phyloP scores from a whole-genome alignment of 1,140 invertebrate species.

The Aphis gossypii region DNA sequence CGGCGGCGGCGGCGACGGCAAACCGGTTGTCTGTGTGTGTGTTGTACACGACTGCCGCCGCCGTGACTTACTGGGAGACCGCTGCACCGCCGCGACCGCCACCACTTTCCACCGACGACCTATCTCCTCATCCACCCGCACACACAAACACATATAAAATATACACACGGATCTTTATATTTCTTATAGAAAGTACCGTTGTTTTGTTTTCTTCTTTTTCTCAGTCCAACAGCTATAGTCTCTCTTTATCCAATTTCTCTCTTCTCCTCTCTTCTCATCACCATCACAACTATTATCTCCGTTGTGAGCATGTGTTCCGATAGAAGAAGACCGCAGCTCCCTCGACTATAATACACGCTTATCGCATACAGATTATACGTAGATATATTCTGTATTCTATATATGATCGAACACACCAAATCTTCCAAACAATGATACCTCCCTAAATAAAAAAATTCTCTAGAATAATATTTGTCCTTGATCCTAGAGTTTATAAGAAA shows the following conservation, averaged over 20 bases:
- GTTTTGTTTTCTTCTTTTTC: constrained; percentile 1
- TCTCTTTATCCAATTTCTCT: not conserved
- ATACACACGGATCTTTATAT: constrained; percentile 48
- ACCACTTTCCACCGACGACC: not conserved
- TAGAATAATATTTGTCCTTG: not conserved
- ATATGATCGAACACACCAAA: not conserved
- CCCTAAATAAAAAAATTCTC: not conserved
- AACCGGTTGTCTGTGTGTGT: constrained; percentile 49
- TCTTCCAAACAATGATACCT: not conserved
- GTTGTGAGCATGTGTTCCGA: not conserved
- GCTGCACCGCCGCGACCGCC: not conserved
- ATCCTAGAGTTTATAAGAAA: not conserved
- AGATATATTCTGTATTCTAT: not conserved
- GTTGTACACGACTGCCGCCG: not conserved
- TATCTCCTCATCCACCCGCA: constrained; percentile 50
- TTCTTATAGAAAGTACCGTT: constrained; percentile 56
- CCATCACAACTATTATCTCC: not conserved
- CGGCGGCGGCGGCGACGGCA: not conserved
- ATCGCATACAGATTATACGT: not conserved
- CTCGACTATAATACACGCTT: not conserved
- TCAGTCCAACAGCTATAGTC: not conserved
- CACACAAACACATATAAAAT: constrained; percentile 17
- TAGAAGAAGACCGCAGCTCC: not conserved
- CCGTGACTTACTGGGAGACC: constrained; percentile 25
- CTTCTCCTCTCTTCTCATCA: not conserved